phyloP scores from a whole-genome alignment of 1,140 invertebrate genomes.

The Trichomalopsis sarcophagae region DNA sequence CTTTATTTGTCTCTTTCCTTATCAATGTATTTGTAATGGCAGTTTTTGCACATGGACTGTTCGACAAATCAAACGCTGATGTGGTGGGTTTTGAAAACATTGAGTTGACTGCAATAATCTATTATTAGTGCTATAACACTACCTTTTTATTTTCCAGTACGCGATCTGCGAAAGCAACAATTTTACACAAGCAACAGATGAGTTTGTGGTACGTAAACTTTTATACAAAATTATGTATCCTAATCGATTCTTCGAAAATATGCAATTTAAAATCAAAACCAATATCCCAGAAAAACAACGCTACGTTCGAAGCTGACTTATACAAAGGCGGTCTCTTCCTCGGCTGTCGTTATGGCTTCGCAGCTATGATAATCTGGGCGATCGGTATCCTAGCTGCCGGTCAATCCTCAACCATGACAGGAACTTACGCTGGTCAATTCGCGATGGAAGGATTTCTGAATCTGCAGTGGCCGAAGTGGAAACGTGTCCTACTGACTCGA shows the following conservation, averaged over 20 bases:
- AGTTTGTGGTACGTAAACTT: constrained; percentile 61
- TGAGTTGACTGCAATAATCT: not conserved
- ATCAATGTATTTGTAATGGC: constrained; percentile 94
- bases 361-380: constrained; percentile 92
- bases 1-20: constrained; percentile 89
- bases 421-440: constrained; percentile 85
- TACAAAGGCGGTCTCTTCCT: constrained; percentile 90
- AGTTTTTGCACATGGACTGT: constrained; percentile 91
- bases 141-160: constrained; percentile 57
- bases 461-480: constrained; percentile 91
- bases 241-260: constrained; percentile 56
- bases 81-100: constrained; percentile 75
- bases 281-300: constrained; percentile 66
- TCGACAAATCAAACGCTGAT: constrained; percentile 81
- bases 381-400: constrained; percentile 92
- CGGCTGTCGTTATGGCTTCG: constrained; percentile 87
- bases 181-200: constrained; percentile 68
- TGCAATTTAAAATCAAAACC: not conserved
- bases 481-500: constrained; percentile 89
- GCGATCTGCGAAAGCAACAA: constrained; percentile 71
- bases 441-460: constrained; percentile 93
- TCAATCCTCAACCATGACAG: constrained; percentile 94
- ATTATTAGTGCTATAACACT: not conserved
- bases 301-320: constrained; percentile 81
- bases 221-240: constrained; percentile 26